phyloP scores from a whole-genome alignment of 2,888 invertebrate genomes.

The Oscheius sp. region DNA sequence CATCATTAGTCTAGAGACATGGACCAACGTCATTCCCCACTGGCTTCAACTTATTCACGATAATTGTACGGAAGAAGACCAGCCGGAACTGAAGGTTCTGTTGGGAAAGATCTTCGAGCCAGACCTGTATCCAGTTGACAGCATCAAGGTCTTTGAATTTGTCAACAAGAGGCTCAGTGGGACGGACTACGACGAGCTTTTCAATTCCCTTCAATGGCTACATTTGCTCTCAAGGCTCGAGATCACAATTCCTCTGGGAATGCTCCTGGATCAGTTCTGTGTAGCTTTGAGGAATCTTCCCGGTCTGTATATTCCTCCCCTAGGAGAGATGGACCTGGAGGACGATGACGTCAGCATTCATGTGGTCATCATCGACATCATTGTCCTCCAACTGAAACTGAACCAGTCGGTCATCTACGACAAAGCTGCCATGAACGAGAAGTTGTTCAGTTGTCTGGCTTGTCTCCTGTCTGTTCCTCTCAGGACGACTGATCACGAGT shows the following conservation, averaged over 20 bases:
- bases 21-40: constrained; percentile 98
- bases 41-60: constrained; percentile 82
- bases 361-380: constrained; percentile 93
- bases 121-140: constrained; percentile 92
- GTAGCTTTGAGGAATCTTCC: constrained; percentile 49
- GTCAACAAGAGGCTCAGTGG: constrained; percentile 84
- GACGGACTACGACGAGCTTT: constrained; percentile 75
- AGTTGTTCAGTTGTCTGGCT: constrained; percentile 62
- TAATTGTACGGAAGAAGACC: constrained; percentile 75
- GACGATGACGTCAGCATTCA: constrained; percentile 78
- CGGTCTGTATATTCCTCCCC: constrained; percentile 50
- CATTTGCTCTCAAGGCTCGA: constrained; percentile 76
- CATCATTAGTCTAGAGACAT: constrained; percentile 84
- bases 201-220: constrained; percentile 77
- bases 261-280: constrained; percentile 74
- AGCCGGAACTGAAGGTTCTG: constrained; percentile 84
- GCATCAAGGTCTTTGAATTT: constrained; percentile 94
- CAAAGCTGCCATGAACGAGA: constrained; percentile 52
- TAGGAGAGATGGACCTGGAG: constrained; percentile 63
- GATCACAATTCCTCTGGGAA: constrained; percentile 75
- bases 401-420: constrained; percentile 86
- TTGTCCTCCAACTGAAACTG: constrained; percentile 91
- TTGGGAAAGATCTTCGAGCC: constrained; percentile 93
- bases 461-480: constrained; percentile 60
- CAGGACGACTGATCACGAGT: constrained; percentile 77